These are phyloP conservation scores for Xiphorhynchus erythropygius DNA, from an alignment of 2,797 vertebrate genomes.

Conservation along the genomic window DNA sequence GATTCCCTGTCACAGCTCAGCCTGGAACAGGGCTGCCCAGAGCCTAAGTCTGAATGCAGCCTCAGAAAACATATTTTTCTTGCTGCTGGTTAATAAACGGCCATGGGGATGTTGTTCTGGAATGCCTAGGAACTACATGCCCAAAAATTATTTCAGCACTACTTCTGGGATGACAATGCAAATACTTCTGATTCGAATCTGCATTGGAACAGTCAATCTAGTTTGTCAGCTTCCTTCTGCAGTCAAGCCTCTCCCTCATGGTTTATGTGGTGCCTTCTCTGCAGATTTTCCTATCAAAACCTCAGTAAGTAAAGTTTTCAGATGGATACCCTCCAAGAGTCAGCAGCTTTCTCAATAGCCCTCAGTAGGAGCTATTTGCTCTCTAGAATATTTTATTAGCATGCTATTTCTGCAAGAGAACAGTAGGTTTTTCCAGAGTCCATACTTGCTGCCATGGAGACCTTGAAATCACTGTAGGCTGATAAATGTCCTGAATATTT, in stretches of 20 bases:
- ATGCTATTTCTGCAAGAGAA: background rate
- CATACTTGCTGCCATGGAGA: background rate
- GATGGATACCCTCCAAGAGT: background rate
- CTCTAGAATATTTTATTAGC: background rate
- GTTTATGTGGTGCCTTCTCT: background rate
- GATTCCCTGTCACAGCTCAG: background rate
- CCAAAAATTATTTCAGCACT: background rate
- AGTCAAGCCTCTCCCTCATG: fast-evolving
- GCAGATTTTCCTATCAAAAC: background rate
- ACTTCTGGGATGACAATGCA: background rate
- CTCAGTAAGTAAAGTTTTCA: background rate
- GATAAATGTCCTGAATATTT: background rate
- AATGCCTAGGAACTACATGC: background rate
- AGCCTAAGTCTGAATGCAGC: background rate
- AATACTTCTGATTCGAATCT: background rate
- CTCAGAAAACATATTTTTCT: background rate
- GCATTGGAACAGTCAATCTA: background rate
- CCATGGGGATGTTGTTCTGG: background rate
- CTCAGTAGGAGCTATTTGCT: background rate
- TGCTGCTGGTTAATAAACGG: background rate
- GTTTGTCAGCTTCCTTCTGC: background rate
- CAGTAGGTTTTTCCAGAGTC: background rate
- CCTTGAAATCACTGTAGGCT: background rate
- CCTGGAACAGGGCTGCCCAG: background rate
- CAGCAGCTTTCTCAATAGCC: background rate